These are phyloP conservation scores for Menura novaehollandiae DNA, from an alignment of 2,113 vertebrate genomes.

Conservation along the genomic window DNA sequence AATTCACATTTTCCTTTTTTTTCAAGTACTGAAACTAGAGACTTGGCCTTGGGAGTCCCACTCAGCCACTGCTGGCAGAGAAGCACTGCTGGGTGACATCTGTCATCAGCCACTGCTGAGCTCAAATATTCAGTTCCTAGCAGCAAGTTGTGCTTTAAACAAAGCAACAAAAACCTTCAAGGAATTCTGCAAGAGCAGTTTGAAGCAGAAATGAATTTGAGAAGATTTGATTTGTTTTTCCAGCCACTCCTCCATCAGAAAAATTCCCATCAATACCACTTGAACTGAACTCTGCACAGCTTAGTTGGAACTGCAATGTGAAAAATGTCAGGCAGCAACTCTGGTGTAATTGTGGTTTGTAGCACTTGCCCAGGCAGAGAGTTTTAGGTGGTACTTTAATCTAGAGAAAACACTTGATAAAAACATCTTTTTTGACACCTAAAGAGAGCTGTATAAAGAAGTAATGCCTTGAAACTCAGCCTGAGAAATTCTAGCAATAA, in stretches of 20 bases:
- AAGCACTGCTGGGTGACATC: slow-evolving; percentile 51
- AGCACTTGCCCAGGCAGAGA: not conserved
- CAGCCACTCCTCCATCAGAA: not conserved
- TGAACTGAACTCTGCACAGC: not conserved
- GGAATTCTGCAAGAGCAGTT: not conserved
- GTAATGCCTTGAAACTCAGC: not conserved
- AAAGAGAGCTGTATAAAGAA: not conserved
- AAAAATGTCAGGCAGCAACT: not conserved
- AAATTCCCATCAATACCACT: accelerated
- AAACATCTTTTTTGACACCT: not conserved
- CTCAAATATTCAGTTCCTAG: not conserved
- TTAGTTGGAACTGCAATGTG: not conserved
- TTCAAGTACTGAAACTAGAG: not conserved
- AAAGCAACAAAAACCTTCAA: not conserved
- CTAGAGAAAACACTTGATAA: not conserved
- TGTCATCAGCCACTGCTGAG: slow-evolving; percentile 1
- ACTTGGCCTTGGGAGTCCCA: not conserved
- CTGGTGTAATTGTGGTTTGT: not conserved
- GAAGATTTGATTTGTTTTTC: not conserved
- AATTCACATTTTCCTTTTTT: not conserved
- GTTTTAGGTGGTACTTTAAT: not conserved
- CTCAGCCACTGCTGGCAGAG: not conserved
- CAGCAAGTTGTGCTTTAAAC: not conserved
- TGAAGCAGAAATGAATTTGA: not conserved
- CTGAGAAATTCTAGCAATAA: not conserved